These are phyloP conservation scores for Aphelocoma californica DNA, from an alignment of 2,797 vertebrate species.

Conservation along the genomic window DNA sequence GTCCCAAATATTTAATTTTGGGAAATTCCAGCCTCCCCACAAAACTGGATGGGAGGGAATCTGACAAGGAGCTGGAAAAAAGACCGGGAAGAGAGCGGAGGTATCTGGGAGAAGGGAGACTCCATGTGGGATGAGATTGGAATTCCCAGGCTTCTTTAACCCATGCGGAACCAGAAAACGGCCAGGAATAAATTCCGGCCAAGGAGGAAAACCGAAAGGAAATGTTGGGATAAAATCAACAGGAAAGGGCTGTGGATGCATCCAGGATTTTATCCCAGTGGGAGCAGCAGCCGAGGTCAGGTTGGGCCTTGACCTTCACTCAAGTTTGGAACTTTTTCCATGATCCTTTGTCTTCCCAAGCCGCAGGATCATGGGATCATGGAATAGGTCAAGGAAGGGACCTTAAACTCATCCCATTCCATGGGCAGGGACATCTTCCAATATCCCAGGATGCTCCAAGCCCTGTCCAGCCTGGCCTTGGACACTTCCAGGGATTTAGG, in stretches of 20 bases:
- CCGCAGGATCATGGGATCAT: not conserved
- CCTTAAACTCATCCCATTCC: not conserved
- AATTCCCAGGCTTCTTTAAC: not conserved
- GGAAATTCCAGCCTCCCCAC: not conserved
- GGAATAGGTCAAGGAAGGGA: not conserved
- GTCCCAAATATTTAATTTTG: not conserved
- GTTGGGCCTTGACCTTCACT: not conserved
- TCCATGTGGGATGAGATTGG: not conserved
- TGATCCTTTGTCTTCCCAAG: not conserved
- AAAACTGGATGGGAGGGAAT: not conserved
- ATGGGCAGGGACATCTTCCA: not conserved
- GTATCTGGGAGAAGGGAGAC: not conserved
- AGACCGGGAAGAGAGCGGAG: not conserved
- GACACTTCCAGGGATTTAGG: not conserved
- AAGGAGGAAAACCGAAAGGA: not conserved
- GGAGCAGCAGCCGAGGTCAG: not conserved
- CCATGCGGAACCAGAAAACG: not conserved
- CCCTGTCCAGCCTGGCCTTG: not conserved
- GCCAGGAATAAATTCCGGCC: not conserved
- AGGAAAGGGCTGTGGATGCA: not conserved
- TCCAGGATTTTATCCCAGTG: not conserved
- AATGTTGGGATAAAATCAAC: not conserved
- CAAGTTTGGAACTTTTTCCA: not conserved
- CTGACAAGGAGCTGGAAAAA: not conserved
- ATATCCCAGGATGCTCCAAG: not conserved